Percentiles rank a stretch among this genome's conserved stretches.
Conservation (phyloP, 23 tunicate species). For the Styela clava region DNA sequence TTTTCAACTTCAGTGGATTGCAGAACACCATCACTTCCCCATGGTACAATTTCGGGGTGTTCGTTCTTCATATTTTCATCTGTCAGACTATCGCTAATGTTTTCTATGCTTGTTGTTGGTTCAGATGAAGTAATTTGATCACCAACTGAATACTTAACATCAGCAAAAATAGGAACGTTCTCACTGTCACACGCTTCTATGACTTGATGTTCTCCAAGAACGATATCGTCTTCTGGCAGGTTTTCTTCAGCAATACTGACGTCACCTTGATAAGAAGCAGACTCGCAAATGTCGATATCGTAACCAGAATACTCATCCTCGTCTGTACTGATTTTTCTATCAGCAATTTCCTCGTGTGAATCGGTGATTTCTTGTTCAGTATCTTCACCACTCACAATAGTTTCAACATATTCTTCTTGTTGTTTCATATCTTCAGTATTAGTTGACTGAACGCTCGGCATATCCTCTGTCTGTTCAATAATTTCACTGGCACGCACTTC, state of each 20-base stretch:
- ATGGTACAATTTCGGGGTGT: slow-evolving; percentile 1
- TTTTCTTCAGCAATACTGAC: neutral
- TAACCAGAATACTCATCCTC: slow-evolving; percentile 24
- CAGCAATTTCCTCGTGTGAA: neutral
- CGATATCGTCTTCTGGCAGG: neutral
- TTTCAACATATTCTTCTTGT: neutral
- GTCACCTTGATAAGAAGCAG: slow-evolving; percentile 8
- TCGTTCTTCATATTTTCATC: neutral
- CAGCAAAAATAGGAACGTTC: slow-evolving; percentile 11
- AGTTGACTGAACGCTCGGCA: no score
- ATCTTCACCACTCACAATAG: neutral
- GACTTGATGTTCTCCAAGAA: neutral
- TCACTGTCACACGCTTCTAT: slow-evolving; percentile 11
- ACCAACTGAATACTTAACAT: slow-evolving; percentile 16
- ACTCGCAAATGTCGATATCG: slow-evolving; percentile 10
- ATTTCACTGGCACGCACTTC: no score
- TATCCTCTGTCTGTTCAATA: no score
- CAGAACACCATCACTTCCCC: slow-evolving; percentile 12
- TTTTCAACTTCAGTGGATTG: neutral
- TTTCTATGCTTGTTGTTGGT: neutral
- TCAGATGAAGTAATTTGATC: neutral
- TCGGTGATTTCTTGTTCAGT: neutral
- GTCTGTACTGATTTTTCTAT: neutral
- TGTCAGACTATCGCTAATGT: neutral
- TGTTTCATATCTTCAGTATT: no score